Conservation (phyloP, 1,140 invertebrate species). For the Sarcophaga bullata region DNA sequence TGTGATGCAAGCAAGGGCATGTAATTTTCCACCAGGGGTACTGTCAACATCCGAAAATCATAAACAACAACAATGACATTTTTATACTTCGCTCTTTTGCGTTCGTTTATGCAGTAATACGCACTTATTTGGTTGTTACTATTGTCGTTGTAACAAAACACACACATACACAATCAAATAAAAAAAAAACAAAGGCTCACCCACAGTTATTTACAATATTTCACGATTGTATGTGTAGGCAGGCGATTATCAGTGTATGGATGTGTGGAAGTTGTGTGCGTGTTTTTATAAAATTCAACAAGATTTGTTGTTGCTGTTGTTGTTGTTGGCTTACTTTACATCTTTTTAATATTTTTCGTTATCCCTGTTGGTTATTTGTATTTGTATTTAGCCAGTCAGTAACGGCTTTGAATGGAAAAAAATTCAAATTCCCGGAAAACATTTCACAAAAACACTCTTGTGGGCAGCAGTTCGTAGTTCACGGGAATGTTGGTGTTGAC, state of each 20-base stretch:
- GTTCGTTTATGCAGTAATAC: conserved; percentile 27
- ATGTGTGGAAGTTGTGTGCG: not conserved
- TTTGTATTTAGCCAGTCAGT: too few relatives aligned
- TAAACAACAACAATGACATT: conserved; percentile 56
- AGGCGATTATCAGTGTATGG: not conserved
- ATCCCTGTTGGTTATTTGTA: not conserved
- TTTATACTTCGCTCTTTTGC: conserved; percentile 22
- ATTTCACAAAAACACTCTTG: conserved; percentile 45
- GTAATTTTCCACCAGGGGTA: conserved; percentile 21
- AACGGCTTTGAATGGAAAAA: not conserved
- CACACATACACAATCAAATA: too few relatives aligned
- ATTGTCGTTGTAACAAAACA: not conserved
- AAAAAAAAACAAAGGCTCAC: too few relatives aligned
- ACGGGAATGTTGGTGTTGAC: not conserved
- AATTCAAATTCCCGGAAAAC: conserved; percentile 39
- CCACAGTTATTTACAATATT: too few relatives aligned
- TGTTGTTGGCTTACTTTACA: conserved; percentile 13
- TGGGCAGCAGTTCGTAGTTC: conserved; percentile 27
- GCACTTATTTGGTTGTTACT: conserved; percentile 28
- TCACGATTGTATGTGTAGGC: too few relatives aligned
- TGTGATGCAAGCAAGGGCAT: not conserved
- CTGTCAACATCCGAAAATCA: conserved; percentile 62
- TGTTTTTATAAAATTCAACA: conserved; percentile 18
- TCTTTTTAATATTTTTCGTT: conserved; percentile 23
- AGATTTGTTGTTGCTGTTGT: not conserved